Percentiles rank a stretch among this genome's conserved stretches.
phyloP scores from a whole-genome alignment of 2,113 vertebrate species.

The Lycocorax pyrrhopterus region DNA sequence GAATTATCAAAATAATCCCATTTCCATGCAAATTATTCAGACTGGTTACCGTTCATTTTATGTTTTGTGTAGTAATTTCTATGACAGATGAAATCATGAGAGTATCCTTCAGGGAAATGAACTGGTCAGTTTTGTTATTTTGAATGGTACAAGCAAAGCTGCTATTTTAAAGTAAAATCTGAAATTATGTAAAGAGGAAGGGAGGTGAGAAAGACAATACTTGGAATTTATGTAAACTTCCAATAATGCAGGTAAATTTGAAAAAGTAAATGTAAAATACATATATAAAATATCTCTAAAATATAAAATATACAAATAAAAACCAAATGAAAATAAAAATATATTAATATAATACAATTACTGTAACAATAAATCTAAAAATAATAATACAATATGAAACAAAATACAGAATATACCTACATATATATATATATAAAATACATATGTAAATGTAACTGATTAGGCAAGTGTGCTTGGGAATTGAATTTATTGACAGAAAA shows the following conservation, averaged over 20 bases:
- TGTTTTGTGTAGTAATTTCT: not conserved
- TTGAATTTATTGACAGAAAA: not conserved
- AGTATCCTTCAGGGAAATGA: not conserved
- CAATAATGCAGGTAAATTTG: not conserved
- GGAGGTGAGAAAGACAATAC: not conserved
- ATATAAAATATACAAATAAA: not conserved
- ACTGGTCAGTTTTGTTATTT: not conserved
- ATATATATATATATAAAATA: not conserved
- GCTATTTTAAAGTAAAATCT: not conserved
- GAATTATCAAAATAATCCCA: not conserved
- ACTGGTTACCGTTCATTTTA: not conserved
- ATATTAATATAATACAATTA: not conserved
- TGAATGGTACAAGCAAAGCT: not conserved
- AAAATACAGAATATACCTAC: not conserved
- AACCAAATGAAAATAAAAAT: not conserved
- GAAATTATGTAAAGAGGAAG: not conserved
- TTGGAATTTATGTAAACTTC: not conserved
- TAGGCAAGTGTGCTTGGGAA: not conserved
- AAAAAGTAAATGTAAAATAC: not conserved
- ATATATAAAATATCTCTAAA: not conserved
- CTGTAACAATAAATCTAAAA: not conserved
- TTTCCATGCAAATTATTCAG: not conserved
- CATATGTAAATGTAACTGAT: not conserved
- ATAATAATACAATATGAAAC: too few species aligned
- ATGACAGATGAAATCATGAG: not conserved